Conservation (phyloP, 1,140 invertebrate species). For the Harpegnathos saltator region DNA sequence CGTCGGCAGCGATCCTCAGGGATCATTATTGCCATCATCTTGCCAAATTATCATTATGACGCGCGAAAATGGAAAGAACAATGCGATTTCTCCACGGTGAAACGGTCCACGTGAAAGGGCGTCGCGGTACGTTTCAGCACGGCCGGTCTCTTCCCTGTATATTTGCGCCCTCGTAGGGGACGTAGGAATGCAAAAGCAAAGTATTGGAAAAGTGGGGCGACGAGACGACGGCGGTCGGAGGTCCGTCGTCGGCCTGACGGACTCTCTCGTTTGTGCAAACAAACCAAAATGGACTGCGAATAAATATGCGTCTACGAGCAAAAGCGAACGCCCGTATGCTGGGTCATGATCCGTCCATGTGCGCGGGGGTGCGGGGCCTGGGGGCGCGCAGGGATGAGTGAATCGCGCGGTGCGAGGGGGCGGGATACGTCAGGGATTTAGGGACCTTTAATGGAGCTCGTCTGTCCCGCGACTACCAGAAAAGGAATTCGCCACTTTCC, state of each 20-base stretch:
- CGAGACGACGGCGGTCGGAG: conserved; percentile 70
- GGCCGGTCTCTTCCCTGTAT: conserved; percentile 38
- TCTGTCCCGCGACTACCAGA: conserved; percentile 76
- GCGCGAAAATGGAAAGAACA: neutral
- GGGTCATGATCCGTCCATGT: conserved; percentile 85
- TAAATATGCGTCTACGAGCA: conserved; percentile 85
- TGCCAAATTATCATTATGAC: neutral
- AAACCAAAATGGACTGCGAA: conserved; percentile 86
- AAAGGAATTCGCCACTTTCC: conserved; percentile 81
- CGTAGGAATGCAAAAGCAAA: conserved; percentile 81
- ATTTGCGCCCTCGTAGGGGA: conserved; percentile 51
- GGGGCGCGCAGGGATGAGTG: conserved; percentile 53
- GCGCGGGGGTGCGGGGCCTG: conserved; percentile 71
- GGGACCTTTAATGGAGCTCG: conserved; percentile 82
- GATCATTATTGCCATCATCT: neutral
- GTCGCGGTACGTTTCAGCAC: too few relatives aligned
- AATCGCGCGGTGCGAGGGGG: conserved; percentile 67
- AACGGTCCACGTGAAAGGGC: too few relatives aligned
- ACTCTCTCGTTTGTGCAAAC: conserved; percentile 84
- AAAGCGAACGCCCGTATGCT: conserved; percentile 84
- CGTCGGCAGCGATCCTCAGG: neutral
- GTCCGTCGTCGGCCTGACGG: conserved; percentile 81
- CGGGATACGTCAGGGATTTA: conserved; percentile 83
- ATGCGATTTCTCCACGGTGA: conserved; percentile 10
- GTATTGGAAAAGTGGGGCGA: conserved; percentile 61